These are phyloP conservation scores for Torymus texanus DNA, from an alignment of 2,888 invertebrate species.

Conservation along the genomic window DNA sequence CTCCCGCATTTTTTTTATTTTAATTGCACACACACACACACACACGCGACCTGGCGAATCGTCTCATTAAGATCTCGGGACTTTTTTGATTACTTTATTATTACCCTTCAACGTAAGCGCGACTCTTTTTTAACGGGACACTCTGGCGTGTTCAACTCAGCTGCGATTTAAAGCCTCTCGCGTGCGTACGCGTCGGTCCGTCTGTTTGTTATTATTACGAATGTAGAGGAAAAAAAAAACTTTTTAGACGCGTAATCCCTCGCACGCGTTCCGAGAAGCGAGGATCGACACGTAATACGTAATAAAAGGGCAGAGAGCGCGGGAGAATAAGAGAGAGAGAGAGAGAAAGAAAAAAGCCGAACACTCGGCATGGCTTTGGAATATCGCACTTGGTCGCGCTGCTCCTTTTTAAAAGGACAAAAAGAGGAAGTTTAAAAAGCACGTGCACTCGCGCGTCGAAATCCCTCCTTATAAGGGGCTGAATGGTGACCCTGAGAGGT, in stretches of 20 bases:
- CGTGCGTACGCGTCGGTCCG: too few relatives aligned
- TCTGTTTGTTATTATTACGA: neutral
- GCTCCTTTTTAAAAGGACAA: slow-evolving; percentile 6
- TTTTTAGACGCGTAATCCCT: slow-evolving; percentile 8
- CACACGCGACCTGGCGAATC: neutral
- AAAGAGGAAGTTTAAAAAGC: slow-evolving; percentile 33
- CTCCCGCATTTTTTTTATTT: slow-evolving; percentile 4
- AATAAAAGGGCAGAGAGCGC: slow-evolving; percentile 15
- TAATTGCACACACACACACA: slow-evolving; percentile 2
- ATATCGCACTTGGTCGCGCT: slow-evolving; percentile 26
- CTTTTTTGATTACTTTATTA: slow-evolving; percentile 40
- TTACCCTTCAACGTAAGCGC: neutral
- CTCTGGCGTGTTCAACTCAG: neutral
- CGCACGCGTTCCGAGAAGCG: slow-evolving; percentile 27
- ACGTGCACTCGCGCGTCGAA: slow-evolving; percentile 29
- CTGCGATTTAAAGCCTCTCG: too few relatives aligned
- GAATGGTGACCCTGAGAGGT: slow-evolving; percentile 39
- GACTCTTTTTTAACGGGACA: slow-evolving; percentile 23
- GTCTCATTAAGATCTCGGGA: slow-evolving; percentile 29
- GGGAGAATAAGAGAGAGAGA: neutral
- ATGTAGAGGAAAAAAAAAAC: neutral
- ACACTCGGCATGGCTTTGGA: neutral
- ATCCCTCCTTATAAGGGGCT: slow-evolving; percentile 38
- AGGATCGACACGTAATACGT: slow-evolving; percentile 15
- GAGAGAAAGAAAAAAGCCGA: neutral